Percentiles rank a stretch among this genome's conserved stretches.
Evolutionary conservation across 2,113 vertebrate species (phyloP).

Genomic region (Dasyornis broadbenti): DNA sequence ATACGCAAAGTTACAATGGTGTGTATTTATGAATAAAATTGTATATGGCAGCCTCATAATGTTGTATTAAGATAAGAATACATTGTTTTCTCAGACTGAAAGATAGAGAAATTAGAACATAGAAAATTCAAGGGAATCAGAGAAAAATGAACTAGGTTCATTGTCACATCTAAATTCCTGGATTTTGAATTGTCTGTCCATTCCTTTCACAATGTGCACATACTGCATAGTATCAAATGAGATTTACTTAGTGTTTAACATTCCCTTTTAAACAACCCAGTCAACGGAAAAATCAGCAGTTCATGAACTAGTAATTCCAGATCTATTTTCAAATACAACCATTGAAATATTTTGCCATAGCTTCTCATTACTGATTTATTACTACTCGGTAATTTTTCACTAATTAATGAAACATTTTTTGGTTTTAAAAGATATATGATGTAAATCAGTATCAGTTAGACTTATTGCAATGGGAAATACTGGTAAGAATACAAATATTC

Average conservation of each 20-base stretch:
- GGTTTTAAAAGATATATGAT: not conserved
- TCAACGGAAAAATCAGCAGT: not conserved
- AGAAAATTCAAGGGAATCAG: not conserved
- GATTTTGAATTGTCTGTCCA: not conserved
- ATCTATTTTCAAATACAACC: not conserved
- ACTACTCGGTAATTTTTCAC: not conserved
- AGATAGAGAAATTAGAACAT: not conserved
- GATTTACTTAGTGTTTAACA: not conserved
- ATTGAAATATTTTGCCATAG: not conserved
- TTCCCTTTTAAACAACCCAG: not conserved
- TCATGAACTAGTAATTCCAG: not conserved
- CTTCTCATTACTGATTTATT: not conserved
- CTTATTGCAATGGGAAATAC: not conserved
- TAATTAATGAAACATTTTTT: not conserved
- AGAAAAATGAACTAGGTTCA: not conserved
- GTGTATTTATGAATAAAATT: not conserved
- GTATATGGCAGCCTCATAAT: not conserved
- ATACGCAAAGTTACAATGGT: not conserved
- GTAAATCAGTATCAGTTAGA: not conserved
- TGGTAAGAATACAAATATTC: not conserved
- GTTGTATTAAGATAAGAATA: not conserved
- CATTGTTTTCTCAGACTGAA: not conserved
- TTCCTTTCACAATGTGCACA: not conserved
- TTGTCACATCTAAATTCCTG: not conserved
- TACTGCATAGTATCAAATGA: not conserved